Conservation (phyloP, 2,888 invertebrate species). For the Polymixis lichenea region DNA sequence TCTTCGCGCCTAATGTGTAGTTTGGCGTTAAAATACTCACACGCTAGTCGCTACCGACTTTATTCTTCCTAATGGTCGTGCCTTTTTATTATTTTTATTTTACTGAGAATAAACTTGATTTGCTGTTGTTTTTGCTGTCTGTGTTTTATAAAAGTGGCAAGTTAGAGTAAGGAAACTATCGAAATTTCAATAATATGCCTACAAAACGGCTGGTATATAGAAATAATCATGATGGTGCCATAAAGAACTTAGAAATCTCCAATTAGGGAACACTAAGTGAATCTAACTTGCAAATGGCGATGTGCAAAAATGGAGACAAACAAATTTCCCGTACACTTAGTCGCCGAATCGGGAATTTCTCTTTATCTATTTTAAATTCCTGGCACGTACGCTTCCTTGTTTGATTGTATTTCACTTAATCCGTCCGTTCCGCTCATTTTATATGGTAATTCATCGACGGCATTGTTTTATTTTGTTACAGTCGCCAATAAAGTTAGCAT, state of each 20-base stretch:
- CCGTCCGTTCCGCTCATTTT: conserved; percentile 88
- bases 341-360: conserved; percentile 71
- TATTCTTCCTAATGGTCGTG: conserved; percentile 52
- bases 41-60: conserved; percentile 53
- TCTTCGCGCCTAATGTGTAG: conserved; percentile 60
- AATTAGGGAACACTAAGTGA: conserved; percentile 61
- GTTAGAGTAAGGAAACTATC: background rate
- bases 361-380: conserved; percentile 79
- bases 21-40: conserved; percentile 65
- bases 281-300: conserved; percentile 68
- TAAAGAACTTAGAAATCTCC: conserved; percentile 27
- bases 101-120: conserved; percentile 12
- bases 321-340: conserved; percentile 73
- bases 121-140: conserved; percentile 15
- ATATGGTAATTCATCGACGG: conserved; percentile 87
- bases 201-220: conserved; percentile 1
- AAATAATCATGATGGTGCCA: conserved; percentile 12
- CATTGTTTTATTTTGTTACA: conserved; percentile 87
- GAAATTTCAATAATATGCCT: background rate
- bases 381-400: conserved; percentile 83
- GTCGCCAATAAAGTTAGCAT: conserved; percentile 67
- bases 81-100: conserved; percentile 39
- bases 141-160: conserved; percentile 1
- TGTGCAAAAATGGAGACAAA: conserved; percentile 73
- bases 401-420: conserved; percentile 89